These are phyloP conservation scores for Cryptophagus acutangulus DNA, from an alignment of 2,888 invertebrate genomes.

Conservation along the genomic window DNA sequence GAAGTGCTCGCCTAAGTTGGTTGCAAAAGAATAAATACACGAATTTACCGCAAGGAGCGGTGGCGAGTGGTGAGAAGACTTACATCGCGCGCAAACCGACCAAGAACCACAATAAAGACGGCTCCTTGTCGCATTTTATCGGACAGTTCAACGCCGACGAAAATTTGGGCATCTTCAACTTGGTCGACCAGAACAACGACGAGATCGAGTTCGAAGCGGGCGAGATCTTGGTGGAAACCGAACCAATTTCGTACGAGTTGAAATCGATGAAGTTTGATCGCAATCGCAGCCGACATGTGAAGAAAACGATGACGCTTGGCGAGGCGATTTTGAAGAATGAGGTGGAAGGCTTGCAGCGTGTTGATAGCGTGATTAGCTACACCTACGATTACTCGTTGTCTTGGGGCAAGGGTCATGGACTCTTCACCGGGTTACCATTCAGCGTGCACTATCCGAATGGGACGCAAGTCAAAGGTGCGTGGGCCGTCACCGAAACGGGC, in stretches of 20 bases:
- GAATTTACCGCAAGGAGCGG: constrained; percentile 62
- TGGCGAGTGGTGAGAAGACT: constrained; percentile 52
- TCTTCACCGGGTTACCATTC: constrained; percentile 66
- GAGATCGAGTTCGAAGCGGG: constrained; percentile 59
- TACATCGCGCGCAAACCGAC: constrained; percentile 41
- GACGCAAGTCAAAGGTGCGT: constrained; percentile 56
- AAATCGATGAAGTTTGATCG: constrained; percentile 45
- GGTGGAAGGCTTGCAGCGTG: constrained; percentile 50
- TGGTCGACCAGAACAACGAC: constrained; percentile 60
- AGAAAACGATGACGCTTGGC: constrained; percentile 40
- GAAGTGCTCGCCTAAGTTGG: constrained; percentile 73
- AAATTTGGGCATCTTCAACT: constrained; percentile 63
- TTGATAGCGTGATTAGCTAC: constrained; percentile 71
- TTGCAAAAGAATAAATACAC: constrained; percentile 67
- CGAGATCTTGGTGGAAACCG: constrained; percentile 74
- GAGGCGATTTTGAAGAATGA: constrained; percentile 48
- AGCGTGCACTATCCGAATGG: constrained; percentile 58
- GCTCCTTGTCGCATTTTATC: constrained; percentile 55
- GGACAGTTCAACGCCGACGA: constrained; percentile 65
- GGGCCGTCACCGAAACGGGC: constrained; percentile 58
- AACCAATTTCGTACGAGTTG: constrained; percentile 73
- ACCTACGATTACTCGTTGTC: constrained; percentile 64
- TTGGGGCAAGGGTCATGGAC: constrained; percentile 75
- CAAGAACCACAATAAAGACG: constrained; percentile 32
- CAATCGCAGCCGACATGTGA: constrained; percentile 46